Conservation (phyloP, 1,140 invertebrate species). For the Drosophila chauvacae region DNA sequence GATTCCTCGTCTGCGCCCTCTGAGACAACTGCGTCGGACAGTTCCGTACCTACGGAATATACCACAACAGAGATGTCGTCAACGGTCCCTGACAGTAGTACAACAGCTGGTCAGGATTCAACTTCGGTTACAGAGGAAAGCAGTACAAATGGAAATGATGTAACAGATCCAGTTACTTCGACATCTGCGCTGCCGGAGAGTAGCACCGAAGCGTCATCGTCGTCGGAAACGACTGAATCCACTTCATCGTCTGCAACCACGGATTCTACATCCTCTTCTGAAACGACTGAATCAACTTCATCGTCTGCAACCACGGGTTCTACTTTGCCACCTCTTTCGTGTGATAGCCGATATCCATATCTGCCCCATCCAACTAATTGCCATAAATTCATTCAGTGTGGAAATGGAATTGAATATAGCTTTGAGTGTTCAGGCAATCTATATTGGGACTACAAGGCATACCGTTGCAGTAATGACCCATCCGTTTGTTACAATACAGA, state of each 20-base stretch:
- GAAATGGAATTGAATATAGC: slow-evolving; percentile 17
- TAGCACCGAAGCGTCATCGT: neutral
- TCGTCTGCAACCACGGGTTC: slow-evolving; percentile 7
- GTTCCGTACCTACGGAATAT: neutral
- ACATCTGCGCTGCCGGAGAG: neutral
- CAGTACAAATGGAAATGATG: neutral
- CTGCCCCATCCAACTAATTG: slow-evolving; percentile 48
- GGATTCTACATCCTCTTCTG: neutral
- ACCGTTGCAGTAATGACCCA: slow-evolving; percentile 3
- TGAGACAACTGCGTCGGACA: neutral
- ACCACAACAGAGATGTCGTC: neutral
- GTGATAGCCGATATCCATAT: slow-evolving; percentile 19
- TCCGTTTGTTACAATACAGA: slow-evolving; percentile 14
- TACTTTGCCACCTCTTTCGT: slow-evolving; percentile 14
- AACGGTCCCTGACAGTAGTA: neutral
- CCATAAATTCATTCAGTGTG: slow-evolving; percentile 47
- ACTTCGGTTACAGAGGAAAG: neutral
- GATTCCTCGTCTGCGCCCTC: no score
- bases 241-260: slow-evolving; percentile 8
- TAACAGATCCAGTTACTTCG: slow-evolving; percentile 1
- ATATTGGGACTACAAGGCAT: slow-evolving; percentile 36
- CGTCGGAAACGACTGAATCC: slow-evolving; percentile 3
- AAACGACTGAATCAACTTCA: slow-evolving; percentile 13
- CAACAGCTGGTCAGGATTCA: slow-evolving; percentile 1
- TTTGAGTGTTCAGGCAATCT: slow-evolving; percentile 10